These are phyloP conservation scores for Drosophila seclusa DNA, from an alignment of 2,888 invertebrate species.

Conservation along the genomic window DNA sequence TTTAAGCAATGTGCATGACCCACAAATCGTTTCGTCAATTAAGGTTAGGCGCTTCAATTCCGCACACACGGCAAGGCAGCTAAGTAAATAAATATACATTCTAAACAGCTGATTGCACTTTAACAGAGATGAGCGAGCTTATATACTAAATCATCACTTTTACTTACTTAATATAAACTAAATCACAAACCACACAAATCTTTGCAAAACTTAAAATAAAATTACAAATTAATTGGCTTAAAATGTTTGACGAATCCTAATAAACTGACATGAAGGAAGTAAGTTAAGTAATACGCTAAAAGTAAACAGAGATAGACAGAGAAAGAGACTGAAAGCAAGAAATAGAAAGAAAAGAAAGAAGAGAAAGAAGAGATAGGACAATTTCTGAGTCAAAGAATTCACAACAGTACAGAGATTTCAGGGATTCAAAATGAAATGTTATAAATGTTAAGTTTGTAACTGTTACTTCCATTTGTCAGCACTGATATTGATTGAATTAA, in stretches of 20 bases:
- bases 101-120: slow-evolving; percentile 7
- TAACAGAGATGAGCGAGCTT: slow-evolving; percentile 22
- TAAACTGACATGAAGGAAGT: background rate
- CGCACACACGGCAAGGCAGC: slow-evolving; percentile 56
- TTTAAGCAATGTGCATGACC: slow-evolving; percentile 63
- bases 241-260: background rate
- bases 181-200: background rate
- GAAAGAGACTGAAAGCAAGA: background rate
- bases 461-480: background rate
- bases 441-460: background rate
- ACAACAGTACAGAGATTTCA: no score
- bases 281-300: background rate
- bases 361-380: background rate
- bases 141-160: background rate
- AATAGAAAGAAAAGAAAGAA: background rate
- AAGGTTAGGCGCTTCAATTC: slow-evolving; percentile 73
- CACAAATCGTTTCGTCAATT: slow-evolving; percentile 70
- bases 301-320: background rate
- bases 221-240: background rate
- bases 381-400: background rate
- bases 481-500: background rate
- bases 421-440: no score
- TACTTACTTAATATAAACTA: background rate
- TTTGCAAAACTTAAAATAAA: background rate
- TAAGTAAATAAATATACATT: slow-evolving; percentile 34